These are phyloP conservation scores for Capromys pilorides DNA, from an alignment of 2,797 vertebrate species.

Conservation along the genomic window DNA sequence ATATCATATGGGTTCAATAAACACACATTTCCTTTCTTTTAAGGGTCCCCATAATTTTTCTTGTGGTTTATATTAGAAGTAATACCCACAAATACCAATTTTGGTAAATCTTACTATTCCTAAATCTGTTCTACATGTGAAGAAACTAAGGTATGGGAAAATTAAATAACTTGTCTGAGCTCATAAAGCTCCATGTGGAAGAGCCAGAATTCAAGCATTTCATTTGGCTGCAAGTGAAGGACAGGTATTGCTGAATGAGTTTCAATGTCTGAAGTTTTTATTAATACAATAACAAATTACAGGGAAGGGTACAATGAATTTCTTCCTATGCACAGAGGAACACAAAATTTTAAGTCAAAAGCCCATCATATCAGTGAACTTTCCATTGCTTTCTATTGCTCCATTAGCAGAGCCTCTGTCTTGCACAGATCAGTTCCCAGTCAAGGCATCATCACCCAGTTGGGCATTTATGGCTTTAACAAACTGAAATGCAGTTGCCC, in stretches of 20 bases:
- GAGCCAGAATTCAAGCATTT: slow-evolving; percentile 32
- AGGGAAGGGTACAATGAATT: not conserved
- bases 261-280: not conserved
- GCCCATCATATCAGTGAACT: slow-evolving; percentile 46
- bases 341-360: slow-evolving; percentile 44
- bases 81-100: not conserved
- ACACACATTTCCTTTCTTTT: not conserved
- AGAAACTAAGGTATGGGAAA: slow-evolving; percentile 50
- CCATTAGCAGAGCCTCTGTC: slow-evolving; percentile 30
- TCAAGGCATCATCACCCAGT: slow-evolving; percentile 38
- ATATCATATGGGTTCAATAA: not conserved
- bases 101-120: not conserved
- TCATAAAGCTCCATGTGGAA: slow-evolving; percentile 47
- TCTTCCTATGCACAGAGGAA: not conserved
- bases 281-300: slow-evolving; percentile 23
- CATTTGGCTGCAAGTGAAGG: not conserved
- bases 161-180: slow-evolving; percentile 66
- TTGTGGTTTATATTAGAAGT: not conserved
- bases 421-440: slow-evolving; percentile 16
- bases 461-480: slow-evolving; percentile 47
- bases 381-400: slow-evolving; percentile 36
- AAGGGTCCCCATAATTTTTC: not conserved
- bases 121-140: slow-evolving; percentile 22
- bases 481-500: slow-evolving; percentile 52
- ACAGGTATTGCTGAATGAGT: not conserved